phyloP scores from a whole-genome alignment of 2,797 vertebrate genomes.

The Amblyopsis hoosieri region DNA sequence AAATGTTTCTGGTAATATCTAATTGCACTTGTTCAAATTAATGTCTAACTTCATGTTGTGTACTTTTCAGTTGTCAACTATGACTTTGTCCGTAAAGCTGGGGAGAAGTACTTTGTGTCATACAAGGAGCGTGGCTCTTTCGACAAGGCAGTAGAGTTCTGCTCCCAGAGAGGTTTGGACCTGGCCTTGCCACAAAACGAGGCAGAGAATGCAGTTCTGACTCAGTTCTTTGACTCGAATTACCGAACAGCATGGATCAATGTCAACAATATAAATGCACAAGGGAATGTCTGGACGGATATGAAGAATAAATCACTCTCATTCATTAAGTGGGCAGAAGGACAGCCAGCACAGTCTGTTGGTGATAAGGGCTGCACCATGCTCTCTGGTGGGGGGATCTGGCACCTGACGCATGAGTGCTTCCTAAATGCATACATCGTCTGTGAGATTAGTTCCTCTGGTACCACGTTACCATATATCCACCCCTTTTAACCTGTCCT shows the following conservation, averaged over 20 bases:
- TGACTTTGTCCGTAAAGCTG: slow-evolving; percentile 27
- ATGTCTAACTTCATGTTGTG: background rate
- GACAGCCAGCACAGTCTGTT: slow-evolving; percentile 36
- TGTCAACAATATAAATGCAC: slow-evolving; percentile 15
- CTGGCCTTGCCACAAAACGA: slow-evolving; percentile 41
- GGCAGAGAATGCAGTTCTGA: slow-evolving; percentile 33
- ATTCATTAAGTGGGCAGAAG: slow-evolving; percentile 36
- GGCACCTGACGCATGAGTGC: slow-evolving; percentile 25
- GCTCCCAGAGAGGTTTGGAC: slow-evolving; percentile 31
- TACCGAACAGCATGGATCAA: slow-evolving; percentile 32
- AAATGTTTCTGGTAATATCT: no score
- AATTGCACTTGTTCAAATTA: no score
- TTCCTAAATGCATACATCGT: slow-evolving; percentile 29
- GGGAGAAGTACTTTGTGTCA: slow-evolving; percentile 43
- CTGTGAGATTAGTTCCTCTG: slow-evolving; percentile 28
- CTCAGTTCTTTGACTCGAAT: slow-evolving; percentile 5
- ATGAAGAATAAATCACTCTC: slow-evolving; percentile 20
- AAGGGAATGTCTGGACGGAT: slow-evolving; percentile 25
- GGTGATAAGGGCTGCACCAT: slow-evolving; percentile 31
- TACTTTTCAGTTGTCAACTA: slow-evolving; percentile 26
- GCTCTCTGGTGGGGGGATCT: slow-evolving; percentile 13
- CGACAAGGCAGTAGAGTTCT: slow-evolving; percentile 23
- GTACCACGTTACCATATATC: no score
- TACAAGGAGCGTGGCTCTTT: slow-evolving; percentile 33
- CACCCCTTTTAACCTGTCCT: no score